phyloP scores from a whole-genome alignment of 1,140 invertebrate genomes.

The Polypedilum pembai region DNA sequence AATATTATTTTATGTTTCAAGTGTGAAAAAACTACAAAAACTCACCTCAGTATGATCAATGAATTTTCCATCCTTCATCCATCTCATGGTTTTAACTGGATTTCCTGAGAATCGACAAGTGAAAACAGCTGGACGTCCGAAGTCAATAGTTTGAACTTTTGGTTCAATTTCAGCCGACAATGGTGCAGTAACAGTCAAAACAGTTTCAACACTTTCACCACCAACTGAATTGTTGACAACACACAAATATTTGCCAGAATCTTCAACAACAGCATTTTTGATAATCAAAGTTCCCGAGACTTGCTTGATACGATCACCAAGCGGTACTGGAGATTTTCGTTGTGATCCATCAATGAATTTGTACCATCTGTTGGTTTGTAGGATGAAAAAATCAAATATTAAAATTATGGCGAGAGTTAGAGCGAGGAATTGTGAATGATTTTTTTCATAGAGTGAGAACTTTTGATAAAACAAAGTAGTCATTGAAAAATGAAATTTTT shows the following conservation, averaged over 20 bases:
- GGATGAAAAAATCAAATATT: constrained; percentile 30
- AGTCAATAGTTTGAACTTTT: constrained; percentile 83
- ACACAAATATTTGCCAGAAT: constrained; percentile 89
- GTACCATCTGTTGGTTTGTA: constrained; percentile 71
- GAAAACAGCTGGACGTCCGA: constrained; percentile 80
- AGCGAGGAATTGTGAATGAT: constrained; percentile 25
- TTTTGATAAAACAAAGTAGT: background rate
- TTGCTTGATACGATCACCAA: constrained; percentile 83
- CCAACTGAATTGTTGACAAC: constrained; percentile 91
- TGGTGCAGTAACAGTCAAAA: constrained; percentile 85
- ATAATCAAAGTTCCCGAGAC: constrained; percentile 92
- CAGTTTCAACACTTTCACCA: constrained; percentile 84
- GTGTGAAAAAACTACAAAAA: no score
- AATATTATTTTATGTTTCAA: no score
- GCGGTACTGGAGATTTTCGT: constrained; percentile 70
- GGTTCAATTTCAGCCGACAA: constrained; percentile 81
- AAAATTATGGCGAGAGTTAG: no score
- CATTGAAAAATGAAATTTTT: background rate
- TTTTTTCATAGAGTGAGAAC: background rate
- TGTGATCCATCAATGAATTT: constrained; percentile 82
- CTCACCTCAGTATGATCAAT: constrained; percentile 61
- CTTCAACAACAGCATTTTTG: constrained; percentile 78
- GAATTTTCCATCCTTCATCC: constrained; percentile 86
- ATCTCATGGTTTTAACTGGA: constrained; percentile 79
- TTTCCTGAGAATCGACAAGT: constrained; percentile 85